Base-by-base conservation (phyloP, 30 jellyfish, hydroid and myxozoan genomes). In the Mastigias papua region DNA sequence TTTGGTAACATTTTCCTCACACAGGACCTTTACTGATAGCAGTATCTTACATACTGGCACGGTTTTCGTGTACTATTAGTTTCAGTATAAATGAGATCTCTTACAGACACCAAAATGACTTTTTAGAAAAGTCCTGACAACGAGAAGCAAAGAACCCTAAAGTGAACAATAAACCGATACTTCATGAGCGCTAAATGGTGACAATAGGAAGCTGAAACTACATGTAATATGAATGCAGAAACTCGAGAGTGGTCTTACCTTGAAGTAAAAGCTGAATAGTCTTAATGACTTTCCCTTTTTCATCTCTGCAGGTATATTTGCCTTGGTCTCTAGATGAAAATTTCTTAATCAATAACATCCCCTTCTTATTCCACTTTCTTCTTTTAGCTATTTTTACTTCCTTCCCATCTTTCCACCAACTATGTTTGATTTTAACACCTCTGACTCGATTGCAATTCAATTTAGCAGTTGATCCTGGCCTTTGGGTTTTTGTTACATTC, bases 311-410 rank as follows among this genome's bases (percentile, higher is more conserved):
- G 13, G 50, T 33, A 37, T 80, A 80, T 26, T 57, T 1, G 4
- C 90, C 90, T 42, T 80, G 58, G 48, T 80, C 90, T 7, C 31
- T 25, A 49, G 63, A 54, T 34, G 15, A 54, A 60, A 64, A 26
- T 22, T 23, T 35, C 49, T 66, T 80, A 9, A 80, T 34, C 34
- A 80, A 17, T n/a, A 80, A 48, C 0, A 61, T 34, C 21, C 90
- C 90, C 29, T 80, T 80, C 33, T 22, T 80, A 21, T 42, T 80
- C 19, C n/a, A 22, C 16, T 17, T 58, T 34, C 19, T 57, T 69
- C 67, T 34, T 26, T 78, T 80, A 4, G 25, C 63, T 63, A 15
- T 23, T 73, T 8, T 64, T 19, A 77, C 31, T 62, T 2, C 29
- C 22, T 58, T 57, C 17, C 66, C 78, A 32, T 60, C 34, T 31